phyloP scores from a whole-genome alignment of 2,888 invertebrate species.

The Frankliniella fusca region DNA sequence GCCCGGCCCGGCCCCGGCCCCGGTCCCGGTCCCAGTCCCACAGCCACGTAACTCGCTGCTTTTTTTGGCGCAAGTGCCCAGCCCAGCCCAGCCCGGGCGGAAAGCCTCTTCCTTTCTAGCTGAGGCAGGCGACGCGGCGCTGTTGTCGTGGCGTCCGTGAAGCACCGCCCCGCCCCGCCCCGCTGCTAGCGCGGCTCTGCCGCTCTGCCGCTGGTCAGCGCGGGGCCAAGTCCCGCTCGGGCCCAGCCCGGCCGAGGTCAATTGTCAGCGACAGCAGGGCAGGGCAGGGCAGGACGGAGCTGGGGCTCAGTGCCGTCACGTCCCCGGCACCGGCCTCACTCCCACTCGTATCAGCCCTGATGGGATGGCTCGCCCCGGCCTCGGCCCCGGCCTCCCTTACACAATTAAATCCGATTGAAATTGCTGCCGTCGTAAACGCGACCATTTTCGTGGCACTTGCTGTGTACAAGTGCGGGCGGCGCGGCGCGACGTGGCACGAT shows the following conservation, averaged over 20 bases:
- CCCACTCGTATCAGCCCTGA: no score
- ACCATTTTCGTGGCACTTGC: no score
- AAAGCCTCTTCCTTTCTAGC: no score
- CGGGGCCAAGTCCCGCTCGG: neutral
- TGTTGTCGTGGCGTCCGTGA: no score
- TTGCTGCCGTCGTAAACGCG: neutral
- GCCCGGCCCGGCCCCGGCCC: no score
- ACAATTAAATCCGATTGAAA: slow-evolving; percentile 25
- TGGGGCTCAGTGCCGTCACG: neutral
- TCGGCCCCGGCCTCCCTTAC: neutral
- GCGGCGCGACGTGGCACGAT: neutral
- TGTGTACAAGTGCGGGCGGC: neutral
- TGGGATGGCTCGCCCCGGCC: neutral
- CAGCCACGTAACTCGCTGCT: no score
- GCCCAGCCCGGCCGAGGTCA: neutral
- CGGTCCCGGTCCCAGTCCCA: no score
- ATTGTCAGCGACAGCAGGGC: neutral
- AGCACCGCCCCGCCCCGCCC: neutral
- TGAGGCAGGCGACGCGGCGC: no score
- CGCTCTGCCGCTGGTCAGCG: neutral
- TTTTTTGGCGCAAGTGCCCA: no score
- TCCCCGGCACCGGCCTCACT: neutral
- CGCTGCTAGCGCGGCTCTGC: neutral
- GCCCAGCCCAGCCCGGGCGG: no score
- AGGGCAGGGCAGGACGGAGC: neutral